Percentiles rank a stretch among this genome's conserved stretches.
Conservation (phyloP, 2,888 invertebrate species). For the Noctua comes region DNA sequence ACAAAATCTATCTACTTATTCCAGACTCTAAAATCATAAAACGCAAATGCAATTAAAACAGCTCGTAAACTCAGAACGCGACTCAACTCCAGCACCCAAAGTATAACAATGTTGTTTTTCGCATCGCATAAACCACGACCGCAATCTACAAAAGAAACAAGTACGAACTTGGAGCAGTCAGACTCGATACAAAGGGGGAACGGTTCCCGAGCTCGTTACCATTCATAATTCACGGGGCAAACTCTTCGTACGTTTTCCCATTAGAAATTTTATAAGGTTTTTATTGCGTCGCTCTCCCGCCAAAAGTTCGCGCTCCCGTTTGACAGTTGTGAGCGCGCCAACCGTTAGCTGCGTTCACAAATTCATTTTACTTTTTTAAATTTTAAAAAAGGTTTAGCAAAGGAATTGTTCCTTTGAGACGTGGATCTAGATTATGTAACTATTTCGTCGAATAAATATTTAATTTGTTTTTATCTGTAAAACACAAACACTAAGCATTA, state of each 20-base stretch:
- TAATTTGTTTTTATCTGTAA: constrained; percentile 18
- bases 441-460: constrained; percentile 30
- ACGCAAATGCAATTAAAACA: constrained; percentile 66
- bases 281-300: constrained; percentile 82
- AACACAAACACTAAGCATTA: not conserved
- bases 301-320: constrained; percentile 78
- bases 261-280: constrained; percentile 90
- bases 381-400: constrained; percentile 58
- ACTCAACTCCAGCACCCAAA: constrained; percentile 66
- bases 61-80: constrained; percentile 65
- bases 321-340: constrained; percentile 74
- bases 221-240: constrained; percentile 89
- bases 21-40: constrained; percentile 40
- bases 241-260: constrained; percentile 90
- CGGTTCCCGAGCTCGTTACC: constrained; percentile 84
- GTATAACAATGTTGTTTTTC: constrained; percentile 85
- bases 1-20: constrained; percentile 44
- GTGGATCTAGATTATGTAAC: constrained; percentile 25
- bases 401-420: constrained; percentile 49
- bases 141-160: constrained; percentile 87
- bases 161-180: constrained; percentile 80
- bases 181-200: constrained; percentile 72
- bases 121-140: constrained; percentile 78
- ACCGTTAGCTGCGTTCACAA: constrained; percentile 69
- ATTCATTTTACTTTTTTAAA: constrained; percentile 66